Percentiles rank a stretch among this genome's conserved stretches.
Evolutionary conservation across 2,113 vertebrate genomes (phyloP).

Genomic region (Holacanthus passer): DNA sequence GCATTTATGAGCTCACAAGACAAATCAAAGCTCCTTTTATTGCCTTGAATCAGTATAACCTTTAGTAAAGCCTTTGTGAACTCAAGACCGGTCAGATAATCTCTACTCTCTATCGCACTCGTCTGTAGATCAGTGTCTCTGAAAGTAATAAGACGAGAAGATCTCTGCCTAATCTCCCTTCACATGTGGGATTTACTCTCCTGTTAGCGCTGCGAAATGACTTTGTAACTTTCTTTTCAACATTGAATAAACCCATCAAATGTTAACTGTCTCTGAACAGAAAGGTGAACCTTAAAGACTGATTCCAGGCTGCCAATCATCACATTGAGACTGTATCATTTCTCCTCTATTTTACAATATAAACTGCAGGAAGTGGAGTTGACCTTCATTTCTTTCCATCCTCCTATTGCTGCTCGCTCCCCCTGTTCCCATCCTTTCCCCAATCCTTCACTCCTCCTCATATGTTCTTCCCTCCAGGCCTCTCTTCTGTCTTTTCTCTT

Average conservation of each 20-base stretch:
- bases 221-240: slow-evolving; percentile 29
- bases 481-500: background rate
- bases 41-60: background rate
- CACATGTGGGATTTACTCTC: slow-evolving; percentile 31
- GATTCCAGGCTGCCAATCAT: slow-evolving; percentile 20
- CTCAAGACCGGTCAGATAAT: background rate
- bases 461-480: background rate
- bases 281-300: slow-evolving; percentile 13
- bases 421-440: background rate
- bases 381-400: slow-evolving; percentile 40
- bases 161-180: slow-evolving; percentile 27
- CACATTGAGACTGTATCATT: background rate
- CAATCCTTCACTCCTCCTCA: slow-evolving; percentile 1
- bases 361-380: slow-evolving; percentile 11
- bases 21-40: slow-evolving; percentile 3
- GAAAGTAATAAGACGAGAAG: slow-evolving; percentile 21
- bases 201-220: slow-evolving; percentile 11
- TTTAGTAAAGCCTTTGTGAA: slow-evolving; percentile 25
- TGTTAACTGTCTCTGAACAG: background rate
- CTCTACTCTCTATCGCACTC: background rate
- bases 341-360: slow-evolving; percentile 20
- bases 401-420: background rate
- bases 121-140: slow-evolving; percentile 20
- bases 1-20: background rate
- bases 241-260: slow-evolving; percentile 35